These are phyloP conservation scores for Escarpia spicata DNA, from an alignment of 2,888 invertebrate species.

Conservation along the genomic window DNA sequence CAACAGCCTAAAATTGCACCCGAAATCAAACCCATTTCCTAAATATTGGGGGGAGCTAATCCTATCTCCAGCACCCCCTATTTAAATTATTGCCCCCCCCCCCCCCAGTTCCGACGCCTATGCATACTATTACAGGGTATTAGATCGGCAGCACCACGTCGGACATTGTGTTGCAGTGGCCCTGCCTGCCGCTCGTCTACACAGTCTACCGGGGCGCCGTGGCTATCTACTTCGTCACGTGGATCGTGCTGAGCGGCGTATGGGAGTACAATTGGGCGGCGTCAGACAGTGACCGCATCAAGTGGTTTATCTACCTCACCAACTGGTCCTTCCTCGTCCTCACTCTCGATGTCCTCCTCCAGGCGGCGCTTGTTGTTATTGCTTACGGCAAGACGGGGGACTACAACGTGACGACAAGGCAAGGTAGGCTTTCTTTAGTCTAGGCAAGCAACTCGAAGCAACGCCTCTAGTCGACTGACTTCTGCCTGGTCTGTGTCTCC, in stretches of 20 bases:
- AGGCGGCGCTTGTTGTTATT: not conserved
- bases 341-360: conserved; percentile 46
- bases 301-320: conserved; percentile 55
- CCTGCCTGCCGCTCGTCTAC: conserved; percentile 47
- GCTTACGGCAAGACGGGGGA: not conserved
- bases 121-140: too few relatives aligned
- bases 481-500: too few relatives aligned
- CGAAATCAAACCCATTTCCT: too few relatives aligned
- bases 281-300: conserved; percentile 34
- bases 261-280: conserved; percentile 32
- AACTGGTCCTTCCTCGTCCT: conserved; percentile 58
- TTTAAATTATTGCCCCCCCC: too few relatives aligned
- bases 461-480: too few relatives aligned
- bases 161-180: conserved; percentile 51
- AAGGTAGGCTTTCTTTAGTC: too few relatives aligned
- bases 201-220: conserved; percentile 50
- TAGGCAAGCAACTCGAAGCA: too few relatives aligned
- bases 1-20: too few relatives aligned
- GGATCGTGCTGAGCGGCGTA: conserved; percentile 49
- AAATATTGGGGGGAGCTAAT: too few relatives aligned
- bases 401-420: not conserved
- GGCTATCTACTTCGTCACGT: conserved; percentile 48
- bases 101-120: too few relatives aligned
- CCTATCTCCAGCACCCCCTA: too few relatives aligned
- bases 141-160: too few relatives aligned